Conservation (phyloP, 2,888 invertebrate species). For the Opisthograptis luteolata region DNA sequence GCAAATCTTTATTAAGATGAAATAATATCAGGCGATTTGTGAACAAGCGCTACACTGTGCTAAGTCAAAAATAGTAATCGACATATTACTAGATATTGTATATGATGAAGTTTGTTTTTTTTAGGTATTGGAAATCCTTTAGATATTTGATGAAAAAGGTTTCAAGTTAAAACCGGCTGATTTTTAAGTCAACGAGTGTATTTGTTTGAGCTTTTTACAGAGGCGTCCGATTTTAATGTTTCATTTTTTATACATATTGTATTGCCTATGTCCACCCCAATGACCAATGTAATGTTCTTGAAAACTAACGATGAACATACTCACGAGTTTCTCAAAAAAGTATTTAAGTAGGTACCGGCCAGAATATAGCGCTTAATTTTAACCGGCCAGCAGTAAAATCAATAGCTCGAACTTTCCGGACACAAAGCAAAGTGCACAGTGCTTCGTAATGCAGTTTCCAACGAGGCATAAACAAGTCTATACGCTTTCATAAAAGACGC, state of each 20-base stretch:
- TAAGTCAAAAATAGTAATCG: too few species aligned
- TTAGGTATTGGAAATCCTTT: too few species aligned
- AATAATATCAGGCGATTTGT: neutral
- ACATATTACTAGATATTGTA: too few species aligned
- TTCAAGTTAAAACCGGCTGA: too few species aligned
- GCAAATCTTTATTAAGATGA: constrained; percentile 4
- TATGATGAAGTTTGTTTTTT: too few species aligned
- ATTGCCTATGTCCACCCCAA: too few species aligned
- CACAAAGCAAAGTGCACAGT: constrained; percentile 2
- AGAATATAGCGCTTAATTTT: neutral
- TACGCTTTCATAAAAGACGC: constrained; percentile 34
- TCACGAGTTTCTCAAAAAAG: neutral
- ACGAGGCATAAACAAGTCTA: neutral
- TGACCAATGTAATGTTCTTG: neutral
- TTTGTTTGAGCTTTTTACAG: too few species aligned
- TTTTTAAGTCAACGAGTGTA: too few species aligned
- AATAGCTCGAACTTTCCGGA: constrained; percentile 4
- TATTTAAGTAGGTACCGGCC: neutral
- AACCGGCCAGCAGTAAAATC: constrained; percentile 10
- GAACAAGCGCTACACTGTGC: too few species aligned
- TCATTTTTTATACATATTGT: too few species aligned
- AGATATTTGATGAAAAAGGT: too few species aligned
- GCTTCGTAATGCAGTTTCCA: constrained; percentile 11
- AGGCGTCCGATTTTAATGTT: too few species aligned
- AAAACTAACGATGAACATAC: neutral